phyloP scores from a whole-genome alignment of 2,888 invertebrate species.

The Ernsta delagoae region DNA sequence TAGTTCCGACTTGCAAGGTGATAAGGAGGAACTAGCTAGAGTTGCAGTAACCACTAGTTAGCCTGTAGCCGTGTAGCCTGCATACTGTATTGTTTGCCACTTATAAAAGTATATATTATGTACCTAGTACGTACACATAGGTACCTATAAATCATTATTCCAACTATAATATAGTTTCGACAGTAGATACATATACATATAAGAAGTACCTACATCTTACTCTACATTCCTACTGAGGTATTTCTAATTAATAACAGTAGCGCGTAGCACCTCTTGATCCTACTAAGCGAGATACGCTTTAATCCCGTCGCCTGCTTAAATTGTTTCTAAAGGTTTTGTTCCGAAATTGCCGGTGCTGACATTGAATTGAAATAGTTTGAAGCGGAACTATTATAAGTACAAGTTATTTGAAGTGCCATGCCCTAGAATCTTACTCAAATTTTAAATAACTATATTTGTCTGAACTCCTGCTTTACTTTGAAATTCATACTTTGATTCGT shows the following conservation, averaged over 20 bases:
- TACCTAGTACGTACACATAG: too few relatives aligned
- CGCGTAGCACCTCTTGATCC: constrained; percentile 24
- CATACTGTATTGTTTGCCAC: too few relatives aligned
- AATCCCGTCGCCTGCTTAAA: constrained; percentile 17
- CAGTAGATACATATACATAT: too few relatives aligned
- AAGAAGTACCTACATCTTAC: constrained; percentile 4
- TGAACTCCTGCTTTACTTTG: too few relatives aligned
- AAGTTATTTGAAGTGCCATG: neutral
- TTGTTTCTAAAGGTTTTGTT: constrained; percentile 28
- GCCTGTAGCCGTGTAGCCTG: too few relatives aligned
- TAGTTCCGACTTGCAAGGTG: too few relatives aligned
- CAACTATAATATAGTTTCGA: too few relatives aligned
- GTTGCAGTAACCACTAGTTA: too few relatives aligned
- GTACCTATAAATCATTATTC: too few relatives aligned
- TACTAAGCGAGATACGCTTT: constrained; percentile 23
- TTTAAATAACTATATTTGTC: neutral
- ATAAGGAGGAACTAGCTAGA: too few relatives aligned
- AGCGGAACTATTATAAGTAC: neutral
- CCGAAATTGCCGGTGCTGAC: neutral
- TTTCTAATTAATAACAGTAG: constrained; percentile 29
- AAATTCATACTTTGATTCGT: too few relatives aligned
- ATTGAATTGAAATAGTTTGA: neutral
- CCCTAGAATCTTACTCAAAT: neutral
- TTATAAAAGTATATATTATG: too few relatives aligned
- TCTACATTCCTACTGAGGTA: constrained; percentile 17